Evolutionary conservation across 2,888 invertebrate species (phyloP).

Genomic region (Andrena flavipes): DNA sequence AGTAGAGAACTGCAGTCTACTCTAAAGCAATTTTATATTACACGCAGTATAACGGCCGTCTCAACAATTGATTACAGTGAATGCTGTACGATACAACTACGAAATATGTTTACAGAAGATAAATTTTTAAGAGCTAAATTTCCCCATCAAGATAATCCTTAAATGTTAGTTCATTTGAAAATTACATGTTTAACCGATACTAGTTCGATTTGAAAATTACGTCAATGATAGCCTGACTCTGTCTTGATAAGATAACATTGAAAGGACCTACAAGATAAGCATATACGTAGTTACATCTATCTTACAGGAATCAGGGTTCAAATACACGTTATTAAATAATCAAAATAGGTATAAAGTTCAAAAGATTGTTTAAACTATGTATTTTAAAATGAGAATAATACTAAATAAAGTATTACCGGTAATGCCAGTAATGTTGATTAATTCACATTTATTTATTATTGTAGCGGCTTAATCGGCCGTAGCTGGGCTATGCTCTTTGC

Average conservation of each 20-base stretch:
- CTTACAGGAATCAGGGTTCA: not conserved
- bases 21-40: no score
- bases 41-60: no score
- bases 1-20: no score
- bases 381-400: no score
- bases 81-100: not conserved
- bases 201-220: not conserved
- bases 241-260: constrained; percentile 40
- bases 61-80: no score
- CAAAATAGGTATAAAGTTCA: not conserved
- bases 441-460: constrained; percentile 63
- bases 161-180: not conserved
- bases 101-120: not conserved
- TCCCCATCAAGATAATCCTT: not conserved
- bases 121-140: not conserved
- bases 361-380: not conserved
- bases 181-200: no score
- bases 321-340: not conserved
- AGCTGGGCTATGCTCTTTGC: constrained; percentile 99
- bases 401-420: not conserved
- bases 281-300: not conserved
- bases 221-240: not conserved
- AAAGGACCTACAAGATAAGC: constrained; percentile 15
- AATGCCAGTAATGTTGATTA: not conserved
- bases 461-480: constrained; percentile 96